These are phyloP conservation scores for Adoxophyes honmai DNA, from an alignment of 1,140 invertebrate species.

Conservation along the genomic window DNA sequence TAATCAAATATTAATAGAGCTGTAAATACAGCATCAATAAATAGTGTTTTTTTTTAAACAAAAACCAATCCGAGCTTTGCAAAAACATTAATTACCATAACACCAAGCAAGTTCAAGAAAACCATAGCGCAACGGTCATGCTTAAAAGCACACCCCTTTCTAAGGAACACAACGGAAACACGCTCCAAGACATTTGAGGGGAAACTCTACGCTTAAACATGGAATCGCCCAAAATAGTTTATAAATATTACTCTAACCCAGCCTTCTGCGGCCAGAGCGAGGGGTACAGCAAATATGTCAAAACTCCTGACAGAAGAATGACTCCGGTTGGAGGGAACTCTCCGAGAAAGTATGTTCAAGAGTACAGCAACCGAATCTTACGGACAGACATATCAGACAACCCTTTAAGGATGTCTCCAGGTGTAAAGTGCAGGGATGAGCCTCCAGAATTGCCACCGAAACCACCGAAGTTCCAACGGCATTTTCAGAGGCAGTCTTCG, in stretches of 20 bases:
- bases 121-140: conserved; percentile 44
- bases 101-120: conserved; percentile 22
- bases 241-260: conserved; percentile 84
- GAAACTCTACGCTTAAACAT: conserved; percentile 54
- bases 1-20: not conserved
- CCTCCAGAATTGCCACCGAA: conserved; percentile 68
- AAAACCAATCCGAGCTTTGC: not conserved
- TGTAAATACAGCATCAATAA: too few relatives aligned
- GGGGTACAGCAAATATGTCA: conserved; percentile 58
- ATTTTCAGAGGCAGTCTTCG: conserved; percentile 60
- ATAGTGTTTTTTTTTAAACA: not conserved
- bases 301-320: conserved; percentile 45
- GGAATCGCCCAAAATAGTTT: conserved; percentile 75
- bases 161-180: conserved; percentile 34
- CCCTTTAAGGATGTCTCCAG: conserved; percentile 58
- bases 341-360: conserved; percentile 47
- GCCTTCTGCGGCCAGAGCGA: conserved; percentile 88
- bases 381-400: conserved; percentile 75
- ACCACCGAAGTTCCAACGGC: conserved; percentile 50
- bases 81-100: too few relatives aligned
- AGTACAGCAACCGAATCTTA: conserved; percentile 52
- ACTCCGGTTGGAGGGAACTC: conserved; percentile 65
- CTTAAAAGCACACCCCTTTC: conserved; percentile 37
- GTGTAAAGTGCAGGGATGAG: conserved; percentile 43
- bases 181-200: conserved; percentile 38